Conservation (phyloP, 2,113 vertebrate genomes). For the Macquaria australasica region DNA sequence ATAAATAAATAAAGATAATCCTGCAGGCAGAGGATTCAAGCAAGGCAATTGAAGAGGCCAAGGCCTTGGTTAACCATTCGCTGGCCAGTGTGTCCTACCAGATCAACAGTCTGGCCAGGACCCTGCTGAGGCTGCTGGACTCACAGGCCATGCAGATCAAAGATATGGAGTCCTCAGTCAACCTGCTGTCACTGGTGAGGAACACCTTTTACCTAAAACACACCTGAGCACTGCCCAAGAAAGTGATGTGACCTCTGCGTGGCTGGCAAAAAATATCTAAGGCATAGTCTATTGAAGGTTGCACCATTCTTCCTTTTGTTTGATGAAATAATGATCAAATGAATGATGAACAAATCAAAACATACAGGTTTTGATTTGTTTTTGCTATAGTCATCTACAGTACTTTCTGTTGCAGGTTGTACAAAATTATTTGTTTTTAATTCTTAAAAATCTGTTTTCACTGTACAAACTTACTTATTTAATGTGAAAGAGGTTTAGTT, state of each 20-base stretch:
- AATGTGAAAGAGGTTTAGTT: neutral
- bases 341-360: neutral
- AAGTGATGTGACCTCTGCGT: neutral
- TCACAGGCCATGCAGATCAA: slow-evolving; percentile 84
- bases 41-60: slow-evolving; percentile 90
- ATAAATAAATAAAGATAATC: neutral
- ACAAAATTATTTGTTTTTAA: too few species aligned
- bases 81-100: slow-evolving; percentile 93
- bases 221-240: neutral
- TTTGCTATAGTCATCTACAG: neutral
- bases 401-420: too few species aligned
- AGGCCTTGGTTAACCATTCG: slow-evolving; percentile 89
- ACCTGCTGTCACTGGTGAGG: slow-evolving; percentile 86
- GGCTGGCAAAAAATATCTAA: neutral
- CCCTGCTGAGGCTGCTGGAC: slow-evolving; percentile 88
- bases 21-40: slow-evolving; percentile 85
- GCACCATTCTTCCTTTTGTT: neutral
- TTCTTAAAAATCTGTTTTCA: neutral
- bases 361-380: too few species aligned
- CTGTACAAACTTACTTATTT: neutral
- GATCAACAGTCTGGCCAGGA: slow-evolving; percentile 88
- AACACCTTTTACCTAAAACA: neutral
- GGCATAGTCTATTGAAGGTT: neutral
- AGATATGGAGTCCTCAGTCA: slow-evolving; percentile 86
- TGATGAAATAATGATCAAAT: neutral